A percentile compares a stretch with the other conserved stretches of the same genome.
Evolutionary conservation across 1,140 invertebrate genomes (phyloP).

Genomic region (Aphidius gifuensis): DNA sequence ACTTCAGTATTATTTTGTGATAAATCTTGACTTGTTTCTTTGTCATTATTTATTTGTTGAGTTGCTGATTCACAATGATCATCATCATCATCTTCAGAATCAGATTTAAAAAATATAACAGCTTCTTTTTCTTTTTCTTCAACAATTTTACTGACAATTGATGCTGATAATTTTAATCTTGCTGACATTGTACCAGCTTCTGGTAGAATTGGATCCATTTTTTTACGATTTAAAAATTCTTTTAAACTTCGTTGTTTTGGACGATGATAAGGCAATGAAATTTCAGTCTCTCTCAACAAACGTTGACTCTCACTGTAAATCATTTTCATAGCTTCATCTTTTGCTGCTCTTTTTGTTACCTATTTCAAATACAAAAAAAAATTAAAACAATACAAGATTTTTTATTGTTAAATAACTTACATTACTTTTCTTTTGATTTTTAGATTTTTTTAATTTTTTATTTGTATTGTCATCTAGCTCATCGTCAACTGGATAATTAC

Average conservation of each 20-base stretch:
- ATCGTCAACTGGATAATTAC: no score
- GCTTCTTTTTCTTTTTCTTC: conserved; percentile 51
- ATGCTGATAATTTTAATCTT: conserved; percentile 47
- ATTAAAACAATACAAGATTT: no score
- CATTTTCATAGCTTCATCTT: conserved; percentile 49
- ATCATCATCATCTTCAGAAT: conserved; percentile 43
- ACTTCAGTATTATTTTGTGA: conserved; percentile 8
- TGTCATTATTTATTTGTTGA: conserved; percentile 12
- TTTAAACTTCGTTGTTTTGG: conserved; percentile 70
- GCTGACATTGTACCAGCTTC: conserved; percentile 40
- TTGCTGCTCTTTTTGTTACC: conserved; percentile 35
- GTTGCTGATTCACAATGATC: not conserved
- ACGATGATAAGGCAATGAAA: conserved; percentile 74
- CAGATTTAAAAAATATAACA: conserved; percentile 47
- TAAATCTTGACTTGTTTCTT: no score
- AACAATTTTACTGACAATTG: conserved; percentile 42
- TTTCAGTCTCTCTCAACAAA: conserved; percentile 65
- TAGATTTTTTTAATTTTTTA: conserved; percentile 4
- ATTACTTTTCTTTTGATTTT: conserved; percentile 24
- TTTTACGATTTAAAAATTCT: conserved; percentile 64
- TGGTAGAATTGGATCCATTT: conserved; percentile 34
- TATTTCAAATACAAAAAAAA: no score
- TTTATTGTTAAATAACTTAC: conserved; percentile 2
- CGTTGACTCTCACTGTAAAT: conserved; percentile 63
- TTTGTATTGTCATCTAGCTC: conserved; percentile 18